A percentile compares a stretch with the other conserved stretches of the same genome.
Conservation (phyloP, 2,888 invertebrate species). For the Drosophila fulvimacula region DNA sequence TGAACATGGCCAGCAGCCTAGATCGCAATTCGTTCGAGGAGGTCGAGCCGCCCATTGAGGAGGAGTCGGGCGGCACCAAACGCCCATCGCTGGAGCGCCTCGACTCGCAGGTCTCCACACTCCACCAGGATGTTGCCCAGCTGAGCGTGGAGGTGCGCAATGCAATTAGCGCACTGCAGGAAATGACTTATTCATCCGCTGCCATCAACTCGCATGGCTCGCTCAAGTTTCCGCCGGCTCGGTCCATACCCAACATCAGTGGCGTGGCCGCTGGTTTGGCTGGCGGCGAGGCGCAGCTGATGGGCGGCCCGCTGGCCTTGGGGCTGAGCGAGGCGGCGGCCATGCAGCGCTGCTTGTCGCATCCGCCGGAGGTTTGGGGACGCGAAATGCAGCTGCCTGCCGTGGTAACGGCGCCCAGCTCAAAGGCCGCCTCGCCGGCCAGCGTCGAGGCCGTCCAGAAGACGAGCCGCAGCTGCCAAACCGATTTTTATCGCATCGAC, state of each 20-base stretch:
- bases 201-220: constrained; percentile 85
- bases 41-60: constrained; percentile 51
- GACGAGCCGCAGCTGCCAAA: constrained; percentile 78
- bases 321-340: constrained; percentile 53
- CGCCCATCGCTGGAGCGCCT: constrained; percentile 88
- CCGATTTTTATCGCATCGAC: constrained; percentile 83
- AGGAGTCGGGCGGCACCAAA: constrained; percentile 70
- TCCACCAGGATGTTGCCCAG: constrained; percentile 94
- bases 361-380: constrained; percentile 93
- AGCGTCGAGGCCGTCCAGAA: constrained; percentile 30
- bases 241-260: constrained; percentile 92
- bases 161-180: constrained; percentile 93
- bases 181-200: constrained; percentile 89
- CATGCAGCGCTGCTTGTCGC: constrained; percentile 92
- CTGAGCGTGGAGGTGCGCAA: constrained; percentile 93
- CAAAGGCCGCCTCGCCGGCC: constrained; percentile 55
- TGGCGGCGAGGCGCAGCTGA: constrained; percentile 39
- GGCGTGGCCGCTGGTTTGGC: constrained; percentile 77
- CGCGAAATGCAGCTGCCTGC: constrained; percentile 86
- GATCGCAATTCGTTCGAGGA: constrained; percentile 84
- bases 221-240: constrained; percentile 89
- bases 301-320: constrained; percentile 40
- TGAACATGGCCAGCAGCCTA: constrained; percentile 85
- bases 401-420: constrained; percentile 31
- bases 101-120: constrained; percentile 92